phyloP scores from a whole-genome alignment of 64 coral and sea anemone species.

The Trachythela sp. region DNA sequence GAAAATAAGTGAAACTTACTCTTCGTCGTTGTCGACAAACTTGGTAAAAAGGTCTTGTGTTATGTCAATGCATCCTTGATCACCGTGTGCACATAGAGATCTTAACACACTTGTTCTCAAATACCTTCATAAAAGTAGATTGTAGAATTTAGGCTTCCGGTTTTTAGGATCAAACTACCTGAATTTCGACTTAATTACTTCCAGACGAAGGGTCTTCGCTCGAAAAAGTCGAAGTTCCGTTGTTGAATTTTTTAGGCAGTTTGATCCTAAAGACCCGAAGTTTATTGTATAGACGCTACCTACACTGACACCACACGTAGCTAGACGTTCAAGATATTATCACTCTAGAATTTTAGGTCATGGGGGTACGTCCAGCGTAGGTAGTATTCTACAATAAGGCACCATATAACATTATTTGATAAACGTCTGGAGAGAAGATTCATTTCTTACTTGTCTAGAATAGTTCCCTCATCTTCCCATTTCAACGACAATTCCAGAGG shows the following conservation, averaged over 20 bases:
- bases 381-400: no score
- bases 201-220: no score
- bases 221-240: no score
- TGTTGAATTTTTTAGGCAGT: no score
- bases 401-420: neutral
- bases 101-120: neutral
- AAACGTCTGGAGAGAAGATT: neutral
- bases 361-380: no score
- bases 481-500: slow-evolving; percentile 70
- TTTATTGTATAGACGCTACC: no score
- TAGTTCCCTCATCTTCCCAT: slow-evolving; percentile 73
- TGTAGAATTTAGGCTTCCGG: neutral
- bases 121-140: neutral
- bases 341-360: no score
- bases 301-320: no score
- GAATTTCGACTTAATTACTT: no score
- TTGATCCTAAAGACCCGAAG: neutral
- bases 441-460: slow-evolving; percentile 71
- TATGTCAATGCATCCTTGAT: slow-evolving; percentile 3
- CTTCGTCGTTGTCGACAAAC: neutral
- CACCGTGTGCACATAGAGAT: neutral
- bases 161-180: no score
- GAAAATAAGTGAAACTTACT: neutral
- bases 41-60: neutral
- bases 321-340: no score